phyloP scores from a whole-genome alignment of 2,888 invertebrate genomes.

The Rhagonycha fulva region DNA sequence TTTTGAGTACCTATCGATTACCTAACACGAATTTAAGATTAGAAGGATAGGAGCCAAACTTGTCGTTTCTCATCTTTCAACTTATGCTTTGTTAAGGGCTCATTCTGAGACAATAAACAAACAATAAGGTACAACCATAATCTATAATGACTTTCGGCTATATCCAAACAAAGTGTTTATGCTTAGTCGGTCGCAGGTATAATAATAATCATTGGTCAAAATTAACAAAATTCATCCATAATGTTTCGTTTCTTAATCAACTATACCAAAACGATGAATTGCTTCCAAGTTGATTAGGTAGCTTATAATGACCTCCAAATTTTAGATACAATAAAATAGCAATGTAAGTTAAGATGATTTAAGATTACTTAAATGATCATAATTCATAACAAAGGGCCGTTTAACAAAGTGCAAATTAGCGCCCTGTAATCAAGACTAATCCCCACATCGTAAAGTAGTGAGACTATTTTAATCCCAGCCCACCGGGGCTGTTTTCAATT shows the following conservation, averaged over 20 bases:
- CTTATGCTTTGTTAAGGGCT: slow-evolving; percentile 38
- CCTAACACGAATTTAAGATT: slow-evolving; percentile 23
- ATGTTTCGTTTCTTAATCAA: slow-evolving; percentile 3
- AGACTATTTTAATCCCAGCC: slow-evolving; percentile 51
- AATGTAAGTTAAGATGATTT: slow-evolving; percentile 24
- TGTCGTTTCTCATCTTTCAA: slow-evolving; percentile 7
- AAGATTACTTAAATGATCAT: slow-evolving; percentile 26
- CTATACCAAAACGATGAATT: background rate
- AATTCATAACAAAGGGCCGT: slow-evolving; percentile 29
- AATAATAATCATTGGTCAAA: background rate
- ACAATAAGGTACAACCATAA: slow-evolving; percentile 29
- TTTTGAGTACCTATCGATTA: slow-evolving; percentile 24
- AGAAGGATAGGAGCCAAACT: slow-evolving; percentile 6
- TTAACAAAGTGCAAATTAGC: slow-evolving; percentile 45
- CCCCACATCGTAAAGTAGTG: slow-evolving; percentile 55
- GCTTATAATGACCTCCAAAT: slow-evolving; percentile 1
- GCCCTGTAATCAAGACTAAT: slow-evolving; percentile 51
- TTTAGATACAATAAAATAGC: slow-evolving; percentile 4
- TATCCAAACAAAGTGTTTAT: background rate
- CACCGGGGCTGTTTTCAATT: slow-evolving; percentile 46
- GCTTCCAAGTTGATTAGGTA: slow-evolving; percentile 5
- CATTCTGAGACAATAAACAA: slow-evolving; percentile 39
- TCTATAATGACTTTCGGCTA: slow-evolving; percentile 25
- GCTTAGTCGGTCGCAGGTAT: slow-evolving; percentile 1
- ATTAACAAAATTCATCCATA: background rate